Evolutionary conservation across 2,888 invertebrate species (phyloP), one percentile per base, ranked within the genome.

Genomic region (Thymelicus acteon): DNA sequence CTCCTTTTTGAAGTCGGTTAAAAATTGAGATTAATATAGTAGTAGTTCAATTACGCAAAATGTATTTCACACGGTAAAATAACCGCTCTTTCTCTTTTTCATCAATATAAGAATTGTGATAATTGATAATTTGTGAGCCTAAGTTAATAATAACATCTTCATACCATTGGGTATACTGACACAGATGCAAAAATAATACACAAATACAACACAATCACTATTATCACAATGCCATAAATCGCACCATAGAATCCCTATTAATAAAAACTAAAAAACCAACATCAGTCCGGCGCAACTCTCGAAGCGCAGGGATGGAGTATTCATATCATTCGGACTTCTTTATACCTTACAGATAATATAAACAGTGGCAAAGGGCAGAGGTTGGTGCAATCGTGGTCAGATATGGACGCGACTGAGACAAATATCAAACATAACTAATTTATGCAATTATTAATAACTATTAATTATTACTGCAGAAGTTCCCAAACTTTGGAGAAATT

Each of bases 351-450:
- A 86, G 89, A 90, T 91, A 91, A 90, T 84, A 83, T 77, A 80
- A 81, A 80, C 80, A 85, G 83, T 77, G 82, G 79, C 84, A 80
- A 75, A 81, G 90, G 84, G 80, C 90, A 87, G 77, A 85, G 93
- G 92, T 90, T 89, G 82, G 73, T 93, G 93, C 93, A 93, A 92
- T 93, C 92, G 84, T 84, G 84, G 80, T 76, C 83, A 82, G 92
- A 93, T 93, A 93, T 81, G 75, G 82, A 79, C 85, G 79, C 84
- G 85, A 82, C 82, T 82, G 82, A 85, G 84, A 88, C 90, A 91
- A 87, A 90, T 90, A 90, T 82, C 78, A 80, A 85, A 82, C 80
- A 80, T 78, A 77, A 81, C 80, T 77, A 79, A 77, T 82, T 84
- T 83, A 80, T 77, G 80, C 64, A 19, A 19, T 19, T 19, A 19